Base-by-base conservation (phyloP, 1,140 invertebrate genomes). In the Drosophila sulfurigaster region DNA sequence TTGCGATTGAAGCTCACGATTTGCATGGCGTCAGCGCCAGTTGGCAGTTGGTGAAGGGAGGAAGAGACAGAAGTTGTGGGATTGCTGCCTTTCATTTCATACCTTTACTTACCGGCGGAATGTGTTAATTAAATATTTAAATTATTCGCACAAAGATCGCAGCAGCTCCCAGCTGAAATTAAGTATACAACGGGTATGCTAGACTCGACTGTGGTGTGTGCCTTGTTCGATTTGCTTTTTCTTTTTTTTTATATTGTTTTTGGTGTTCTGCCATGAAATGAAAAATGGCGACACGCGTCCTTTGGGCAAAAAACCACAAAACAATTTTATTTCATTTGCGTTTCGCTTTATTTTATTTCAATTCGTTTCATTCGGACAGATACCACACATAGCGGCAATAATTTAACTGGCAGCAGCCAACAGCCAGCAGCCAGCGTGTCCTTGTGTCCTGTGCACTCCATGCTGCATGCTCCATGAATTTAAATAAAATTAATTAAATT, bases 41-140 rank as follows among this genome's bases (percentile, higher is more conserved):
- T 41, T 16, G 13, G 11, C 8, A 35, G 30, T 7, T 1, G 48
- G 46, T 30, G 59, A 8, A 38, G 62, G 3, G n/a, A 5, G 41
- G 38, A 8, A 15, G 16, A 6, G 30, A 25, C 20, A 25, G 20
- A n/a, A 43, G 4, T 28, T 25, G 38, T 13, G 10, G n/a, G 41
- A 43, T 5, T 56, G 11, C 57, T 46, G 52, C 32, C 35, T 8
- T 38, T 38, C 38, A 54, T 51, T 54, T 62, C 46, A 69, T 69
- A 62, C 58, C 48, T 63, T 20, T 41, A 63, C 56, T 67, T 52
- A 59, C 56, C 75, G 70, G 43, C 71, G 85, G 85, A 89, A 88
- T 89, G 85, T 88, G 85, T 88, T 88, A 89, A 88, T 88, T 88
- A 88, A 88, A 89, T 88, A 83, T 85, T 88, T 85, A 89, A 89